Evolutionary conservation across 1,140 invertebrate genomes (phyloP).

Genomic region (Cydia amplana): DNA sequence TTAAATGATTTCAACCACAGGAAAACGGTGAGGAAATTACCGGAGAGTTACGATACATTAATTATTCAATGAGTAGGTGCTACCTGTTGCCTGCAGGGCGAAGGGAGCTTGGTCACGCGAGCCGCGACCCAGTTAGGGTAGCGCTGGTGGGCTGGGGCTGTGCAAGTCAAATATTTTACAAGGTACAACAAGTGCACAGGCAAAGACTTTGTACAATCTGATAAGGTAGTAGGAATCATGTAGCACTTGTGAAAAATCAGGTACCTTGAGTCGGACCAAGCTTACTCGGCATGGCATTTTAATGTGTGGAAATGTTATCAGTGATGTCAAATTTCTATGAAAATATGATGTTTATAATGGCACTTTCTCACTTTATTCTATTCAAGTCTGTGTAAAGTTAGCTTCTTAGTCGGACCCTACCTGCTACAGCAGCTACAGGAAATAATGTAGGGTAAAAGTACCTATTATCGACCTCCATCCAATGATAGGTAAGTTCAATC

Average conservation of each 20-base stretch:
- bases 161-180: slow-evolving; percentile 19
- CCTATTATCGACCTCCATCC: no score
- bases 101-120: slow-evolving; percentile 46
- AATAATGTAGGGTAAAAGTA: no score
- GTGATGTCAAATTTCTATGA: no score
- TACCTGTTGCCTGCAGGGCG: slow-evolving; percentile 46
- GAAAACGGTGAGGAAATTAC: slow-evolving; percentile 12
- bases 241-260: background rate
- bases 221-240: background rate
- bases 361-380: no score
- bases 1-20: slow-evolving; percentile 9
- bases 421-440: no score
- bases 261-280: no score
- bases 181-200: slow-evolving; percentile 19
- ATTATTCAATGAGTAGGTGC: slow-evolving; percentile 47
- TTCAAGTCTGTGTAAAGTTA: no score
- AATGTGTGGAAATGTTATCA: no score
- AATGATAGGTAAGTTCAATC: no score
- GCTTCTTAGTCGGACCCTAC: no score
- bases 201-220: background rate
- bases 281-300: no score
- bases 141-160: slow-evolving; percentile 28
- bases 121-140: slow-evolving; percentile 40
- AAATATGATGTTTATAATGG: no score
- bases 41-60: slow-evolving; percentile 37